Conservation (phyloP, 2,797 vertebrate species). For the Synanceia verrucosa region DNA sequence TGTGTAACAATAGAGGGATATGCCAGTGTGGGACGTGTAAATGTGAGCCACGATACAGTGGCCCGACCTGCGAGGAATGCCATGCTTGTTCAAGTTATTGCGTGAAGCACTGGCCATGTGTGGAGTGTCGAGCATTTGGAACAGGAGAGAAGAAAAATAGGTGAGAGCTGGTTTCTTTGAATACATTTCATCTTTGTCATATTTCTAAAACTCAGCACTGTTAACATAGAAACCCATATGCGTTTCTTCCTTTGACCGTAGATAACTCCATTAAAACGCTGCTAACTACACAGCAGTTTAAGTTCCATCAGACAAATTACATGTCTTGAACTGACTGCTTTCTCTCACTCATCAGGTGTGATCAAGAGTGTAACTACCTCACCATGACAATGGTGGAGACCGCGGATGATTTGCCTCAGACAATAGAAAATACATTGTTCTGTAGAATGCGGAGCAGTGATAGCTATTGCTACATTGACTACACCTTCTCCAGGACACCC, state of each 20-base stretch:
- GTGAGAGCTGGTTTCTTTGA: conserved; percentile 22
- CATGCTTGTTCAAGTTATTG: background rate
- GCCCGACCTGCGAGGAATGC: conserved; percentile 56
- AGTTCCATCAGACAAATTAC: background rate
- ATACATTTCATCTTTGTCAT: background rate
- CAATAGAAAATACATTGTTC: background rate
- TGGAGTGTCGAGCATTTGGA: conserved; percentile 46
- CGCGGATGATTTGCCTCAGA: background rate
- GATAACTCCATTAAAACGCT: background rate
- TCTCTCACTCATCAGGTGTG: conserved; percentile 44
- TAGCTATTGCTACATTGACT: background rate
- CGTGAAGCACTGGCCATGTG: background rate
- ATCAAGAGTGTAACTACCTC: conserved; percentile 30
- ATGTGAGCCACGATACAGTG: background rate
- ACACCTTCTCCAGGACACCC: background rate
- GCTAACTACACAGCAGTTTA: background rate
- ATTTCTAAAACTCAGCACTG: too few relatives aligned
- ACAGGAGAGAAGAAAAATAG: conserved; percentile 31
- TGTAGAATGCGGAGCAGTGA: conserved; percentile 6
- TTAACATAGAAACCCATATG: background rate
- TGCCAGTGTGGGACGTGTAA: conserved; percentile 48
- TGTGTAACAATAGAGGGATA: conserved; percentile 45
- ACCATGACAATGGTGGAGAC: conserved; percentile 13
- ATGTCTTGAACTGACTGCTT: background rate
- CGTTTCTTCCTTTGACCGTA: background rate